phyloP scores from a whole-genome alignment of 2,888 invertebrate species.

The Melieria crassipennis region DNA sequence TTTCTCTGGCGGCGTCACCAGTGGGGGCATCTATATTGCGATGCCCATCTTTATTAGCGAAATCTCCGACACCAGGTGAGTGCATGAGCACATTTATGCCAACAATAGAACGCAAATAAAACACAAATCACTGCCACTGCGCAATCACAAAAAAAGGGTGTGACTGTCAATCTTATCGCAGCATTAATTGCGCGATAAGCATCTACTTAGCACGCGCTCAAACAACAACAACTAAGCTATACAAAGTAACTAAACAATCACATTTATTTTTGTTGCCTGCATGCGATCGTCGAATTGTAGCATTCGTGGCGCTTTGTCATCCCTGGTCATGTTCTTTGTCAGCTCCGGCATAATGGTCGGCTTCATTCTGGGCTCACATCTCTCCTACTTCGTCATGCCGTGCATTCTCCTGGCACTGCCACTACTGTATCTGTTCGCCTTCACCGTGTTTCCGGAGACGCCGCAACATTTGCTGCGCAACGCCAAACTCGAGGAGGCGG shows the following conservation, averaged over 20 bases:
- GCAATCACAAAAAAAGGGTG: too few species aligned
- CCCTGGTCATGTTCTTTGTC: constrained; percentile 56
- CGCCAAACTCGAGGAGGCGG: constrained; percentile 48
- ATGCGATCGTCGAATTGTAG: constrained; percentile 40
- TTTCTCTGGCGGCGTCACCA: constrained; percentile 57
- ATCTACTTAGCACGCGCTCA: too few species aligned
- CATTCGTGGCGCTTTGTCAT: constrained; percentile 59
- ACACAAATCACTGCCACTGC: too few species aligned
- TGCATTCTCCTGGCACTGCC: constrained; percentile 54
- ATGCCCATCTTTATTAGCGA: constrained; percentile 62
- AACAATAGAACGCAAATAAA: too few species aligned
- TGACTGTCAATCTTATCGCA: too few species aligned
- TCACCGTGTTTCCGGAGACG: constrained; percentile 57
- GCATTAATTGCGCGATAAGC: too few species aligned
- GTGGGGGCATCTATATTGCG: constrained; percentile 57
- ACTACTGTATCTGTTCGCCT: constrained; percentile 49
- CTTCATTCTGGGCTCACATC: constrained; percentile 54
- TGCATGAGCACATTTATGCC: not conserved
- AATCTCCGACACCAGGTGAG: constrained; percentile 58
- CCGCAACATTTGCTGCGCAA: constrained; percentile 53
- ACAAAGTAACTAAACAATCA: too few species aligned
- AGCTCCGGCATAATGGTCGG: constrained; percentile 58
- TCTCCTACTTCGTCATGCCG: constrained; percentile 57
- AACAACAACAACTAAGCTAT: not conserved
- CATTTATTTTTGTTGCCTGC: too few species aligned